phyloP scores from a whole-genome alignment of 2,113 vertebrate genomes.

The Colaptes auratus region DNA sequence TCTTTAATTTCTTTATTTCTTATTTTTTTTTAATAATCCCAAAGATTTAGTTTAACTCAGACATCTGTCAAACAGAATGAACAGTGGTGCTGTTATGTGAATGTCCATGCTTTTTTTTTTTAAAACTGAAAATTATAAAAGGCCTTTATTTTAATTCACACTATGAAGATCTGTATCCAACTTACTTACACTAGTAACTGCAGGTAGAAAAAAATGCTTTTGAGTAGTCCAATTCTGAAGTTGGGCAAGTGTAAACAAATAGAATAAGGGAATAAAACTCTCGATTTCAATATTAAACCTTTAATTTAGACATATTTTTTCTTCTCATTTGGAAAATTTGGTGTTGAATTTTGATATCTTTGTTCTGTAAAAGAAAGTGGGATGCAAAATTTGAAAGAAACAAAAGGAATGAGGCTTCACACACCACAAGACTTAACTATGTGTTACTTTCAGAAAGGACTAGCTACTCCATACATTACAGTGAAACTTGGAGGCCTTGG shows the following conservation, averaged over 20 bases:
- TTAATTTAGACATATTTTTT: not conserved
- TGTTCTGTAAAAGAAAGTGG: not conserved
- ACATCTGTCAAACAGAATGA: not conserved
- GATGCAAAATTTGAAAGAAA: not conserved
- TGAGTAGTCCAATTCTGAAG: not conserved
- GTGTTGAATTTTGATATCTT: not conserved
- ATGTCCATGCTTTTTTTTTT: not conserved
- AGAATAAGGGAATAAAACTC: not conserved
- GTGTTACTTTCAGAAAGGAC: not conserved
- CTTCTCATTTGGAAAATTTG: not conserved
- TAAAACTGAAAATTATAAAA: not conserved
- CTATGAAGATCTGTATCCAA: not conserved
- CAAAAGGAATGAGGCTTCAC: not conserved
- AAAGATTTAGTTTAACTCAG: not conserved
- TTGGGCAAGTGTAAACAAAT: not conserved
- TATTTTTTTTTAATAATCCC: too few species aligned
- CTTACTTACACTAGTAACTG: not conserved
- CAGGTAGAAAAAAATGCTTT: not conserved
- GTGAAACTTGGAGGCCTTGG: not conserved
- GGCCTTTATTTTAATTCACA: not conserved
- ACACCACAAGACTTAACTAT: not conserved
- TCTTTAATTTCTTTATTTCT: not conserved
- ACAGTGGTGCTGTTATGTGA: not conserved
- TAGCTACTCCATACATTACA: not conserved
- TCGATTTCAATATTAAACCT: not conserved